These are phyloP conservation scores for Drosophila neotestacea DNA, from an alignment of 2,888 invertebrate species.

Conservation along the genomic window DNA sequence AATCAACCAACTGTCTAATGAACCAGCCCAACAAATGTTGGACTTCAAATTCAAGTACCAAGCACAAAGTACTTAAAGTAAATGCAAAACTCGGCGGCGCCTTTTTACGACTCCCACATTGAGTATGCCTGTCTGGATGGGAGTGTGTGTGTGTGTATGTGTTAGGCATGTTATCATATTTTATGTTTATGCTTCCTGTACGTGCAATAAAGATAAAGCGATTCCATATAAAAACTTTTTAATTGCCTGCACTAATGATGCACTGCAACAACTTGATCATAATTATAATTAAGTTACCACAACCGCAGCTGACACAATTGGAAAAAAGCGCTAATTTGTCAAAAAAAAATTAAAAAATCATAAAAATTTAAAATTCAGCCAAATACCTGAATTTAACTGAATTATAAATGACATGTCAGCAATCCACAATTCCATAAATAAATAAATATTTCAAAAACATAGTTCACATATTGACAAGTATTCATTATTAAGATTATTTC, in stretches of 20 bases:
- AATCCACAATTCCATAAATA: no score
- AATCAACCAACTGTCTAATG: slow-evolving; percentile 56
- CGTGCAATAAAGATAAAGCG: slow-evolving; percentile 78
- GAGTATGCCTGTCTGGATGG: slow-evolving; percentile 8
- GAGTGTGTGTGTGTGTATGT: slow-evolving; percentile 19
- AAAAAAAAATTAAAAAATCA: neutral
- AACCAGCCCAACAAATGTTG: slow-evolving; percentile 25
- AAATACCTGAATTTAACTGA: neutral
- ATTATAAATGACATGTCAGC: neutral
- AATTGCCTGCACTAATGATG: slow-evolving; percentile 82
- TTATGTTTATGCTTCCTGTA: slow-evolving; percentile 74
- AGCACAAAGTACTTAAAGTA: slow-evolving; percentile 34
- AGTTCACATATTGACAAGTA: no score
- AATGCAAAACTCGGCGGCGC: slow-evolving; percentile 56
- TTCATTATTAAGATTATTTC: neutral
- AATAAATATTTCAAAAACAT: neutral
- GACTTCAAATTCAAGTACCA: slow-evolving; percentile 25
- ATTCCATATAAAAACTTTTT: slow-evolving; percentile 78
- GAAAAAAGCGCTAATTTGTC: neutral
- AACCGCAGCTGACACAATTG: slow-evolving; percentile 28
- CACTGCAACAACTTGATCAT: slow-evolving; percentile 80
- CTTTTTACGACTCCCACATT: slow-evolving; percentile 44
- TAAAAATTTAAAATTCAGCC: neutral
- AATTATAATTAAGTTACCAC: slow-evolving; percentile 57
- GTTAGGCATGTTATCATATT: slow-evolving; percentile 63